A percentile compares a stretch with the other conserved stretches of the same genome.
phyloP scores from a whole-genome alignment of 2,888 invertebrate species.

The Parnassius orleans region DNA sequence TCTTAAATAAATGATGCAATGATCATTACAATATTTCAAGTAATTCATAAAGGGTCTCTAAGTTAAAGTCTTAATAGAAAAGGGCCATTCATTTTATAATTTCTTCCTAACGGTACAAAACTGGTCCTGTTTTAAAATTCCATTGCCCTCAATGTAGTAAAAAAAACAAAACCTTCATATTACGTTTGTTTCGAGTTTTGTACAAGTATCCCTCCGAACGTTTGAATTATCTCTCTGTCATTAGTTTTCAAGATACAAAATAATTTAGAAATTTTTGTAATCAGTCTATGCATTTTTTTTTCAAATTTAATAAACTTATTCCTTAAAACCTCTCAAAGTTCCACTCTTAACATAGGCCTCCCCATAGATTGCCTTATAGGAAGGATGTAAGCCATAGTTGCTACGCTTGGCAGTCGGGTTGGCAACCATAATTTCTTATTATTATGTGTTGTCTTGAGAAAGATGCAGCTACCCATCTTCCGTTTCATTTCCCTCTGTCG shows the following conservation, averaged over 20 bases:
- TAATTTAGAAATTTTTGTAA: neutral
- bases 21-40: conserved; percentile 18
- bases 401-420: too few relatives aligned
- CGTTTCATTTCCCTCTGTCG: too few relatives aligned
- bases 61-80: conserved; percentile 28
- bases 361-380: too few relatives aligned
- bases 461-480: too few relatives aligned
- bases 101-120: conserved; percentile 31
- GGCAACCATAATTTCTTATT: too few relatives aligned
- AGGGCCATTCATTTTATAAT: conserved; percentile 29
- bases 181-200: conserved; percentile 42
- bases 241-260: conserved; percentile 27
- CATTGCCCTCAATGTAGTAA: conserved; percentile 7
- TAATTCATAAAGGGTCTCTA: conserved; percentile 22
- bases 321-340: too few relatives aligned
- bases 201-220: conserved; percentile 50
- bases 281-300: neutral
- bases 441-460: too few relatives aligned
- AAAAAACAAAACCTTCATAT: conserved; percentile 42
- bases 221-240: conserved; percentile 49
- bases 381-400: too few relatives aligned
- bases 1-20: too few relatives aligned
- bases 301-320: neutral
- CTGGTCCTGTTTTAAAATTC: conserved; percentile 24
- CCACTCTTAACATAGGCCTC: too few relatives aligned